phyloP scores from a whole-genome alignment of 2,113 vertebrate species.

The Pelobates fuscus region DNA sequence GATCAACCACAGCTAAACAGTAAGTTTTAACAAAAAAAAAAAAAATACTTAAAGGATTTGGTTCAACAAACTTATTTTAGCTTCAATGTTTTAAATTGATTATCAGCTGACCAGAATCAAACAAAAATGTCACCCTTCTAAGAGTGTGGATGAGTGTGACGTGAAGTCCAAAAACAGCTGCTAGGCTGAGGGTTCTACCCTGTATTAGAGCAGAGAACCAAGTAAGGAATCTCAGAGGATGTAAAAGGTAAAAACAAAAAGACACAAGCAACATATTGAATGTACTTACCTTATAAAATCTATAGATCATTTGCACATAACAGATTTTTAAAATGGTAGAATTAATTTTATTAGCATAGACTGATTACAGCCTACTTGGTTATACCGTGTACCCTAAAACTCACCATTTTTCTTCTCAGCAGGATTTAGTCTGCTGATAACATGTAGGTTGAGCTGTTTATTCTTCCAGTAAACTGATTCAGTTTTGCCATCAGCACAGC shows the following conservation, averaged over 20 bases:
- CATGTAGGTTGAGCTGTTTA: constrained; percentile 77
- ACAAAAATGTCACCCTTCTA: too few species aligned
- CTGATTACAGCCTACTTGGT: constrained; percentile 54
- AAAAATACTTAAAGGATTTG: too few species aligned
- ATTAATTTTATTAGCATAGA: constrained; percentile 54
- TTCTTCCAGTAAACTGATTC: constrained; percentile 79
- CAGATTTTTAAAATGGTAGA: constrained; percentile 53
- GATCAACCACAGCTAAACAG: too few species aligned
- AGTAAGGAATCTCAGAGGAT: constrained; percentile 54
- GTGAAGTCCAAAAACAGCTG: background rate
- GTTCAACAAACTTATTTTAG: too few species aligned
- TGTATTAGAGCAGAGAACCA: constrained; percentile 37
- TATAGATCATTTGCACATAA: constrained; percentile 55
- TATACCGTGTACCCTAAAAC: constrained; percentile 71
- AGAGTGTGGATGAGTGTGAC: too few species aligned
- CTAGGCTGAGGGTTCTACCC: background rate
- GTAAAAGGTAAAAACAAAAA: constrained; percentile 28
- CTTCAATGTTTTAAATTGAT: too few species aligned
- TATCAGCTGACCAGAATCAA: too few species aligned
- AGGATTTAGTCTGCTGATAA: constrained; percentile 84
- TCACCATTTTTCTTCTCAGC: constrained; percentile 85
- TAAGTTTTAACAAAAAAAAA: too few species aligned
- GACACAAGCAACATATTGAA: constrained; percentile 45
- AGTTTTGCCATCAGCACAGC: constrained; percentile 77
- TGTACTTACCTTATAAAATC: constrained; percentile 53